Evolutionary conservation across 1,140 invertebrate genomes (phyloP), one percentile per base, ranked within the genome.

Genomic region (Drosophila kepulauana): DNA sequence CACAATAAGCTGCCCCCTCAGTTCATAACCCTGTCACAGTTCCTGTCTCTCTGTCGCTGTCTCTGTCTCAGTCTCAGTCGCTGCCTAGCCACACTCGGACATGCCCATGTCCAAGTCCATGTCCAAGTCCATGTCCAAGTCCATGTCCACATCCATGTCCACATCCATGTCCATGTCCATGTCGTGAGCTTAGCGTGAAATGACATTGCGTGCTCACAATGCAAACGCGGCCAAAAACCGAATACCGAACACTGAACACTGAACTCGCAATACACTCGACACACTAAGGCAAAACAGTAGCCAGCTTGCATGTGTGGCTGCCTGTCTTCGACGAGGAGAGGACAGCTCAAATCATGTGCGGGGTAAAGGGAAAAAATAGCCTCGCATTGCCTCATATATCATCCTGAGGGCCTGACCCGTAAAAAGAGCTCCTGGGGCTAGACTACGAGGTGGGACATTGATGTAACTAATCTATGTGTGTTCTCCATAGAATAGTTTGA

Each of bases 151-250:
- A 54, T 59, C 54, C 66, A 58, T 45, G 46, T 45, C 62, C 51
- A 64, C 43, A 25, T 54, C 13, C n/a, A 56, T 68, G 66, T 77
- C 61, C 79, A 46, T 59, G 63, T 59, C 56, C 65, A 63, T 69
- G 71, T 76, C 73, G 76, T 51, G 49, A 51, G 66, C 76, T 79
- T 82, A 67, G 82, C 82, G 69, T 87, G 76, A 79, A 87, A 87
- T 87, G 82, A 79, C 84, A 87, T 87, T 87, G 82, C 82, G 82
- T 87, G 82, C 56, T 77, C 57, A 71, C 66, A 64, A 67, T 56
- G 71, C 43, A 76, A 70, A 73, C 65, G 71, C 57, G 66, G 71
- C 61, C 64, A 62, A 78, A 58, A 59, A 41, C 45, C 43, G 38
- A 65, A 72, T 25, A 35, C 35, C 8, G 8, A 38, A 38, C 33